phyloP scores from a whole-genome alignment of 2,113 vertebrate genomes.

The Lasiurus borealis region DNA sequence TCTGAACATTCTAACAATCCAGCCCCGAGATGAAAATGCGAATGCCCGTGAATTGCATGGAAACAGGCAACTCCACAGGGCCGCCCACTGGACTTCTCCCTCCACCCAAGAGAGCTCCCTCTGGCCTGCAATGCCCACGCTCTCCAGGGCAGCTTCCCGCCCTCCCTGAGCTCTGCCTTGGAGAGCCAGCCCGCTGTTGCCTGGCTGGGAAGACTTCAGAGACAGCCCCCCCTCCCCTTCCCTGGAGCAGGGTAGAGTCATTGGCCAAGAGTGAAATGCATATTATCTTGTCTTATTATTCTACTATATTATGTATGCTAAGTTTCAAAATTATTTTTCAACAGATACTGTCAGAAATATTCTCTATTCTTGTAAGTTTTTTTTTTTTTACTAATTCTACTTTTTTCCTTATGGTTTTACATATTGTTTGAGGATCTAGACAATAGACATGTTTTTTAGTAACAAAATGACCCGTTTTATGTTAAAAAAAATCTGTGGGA shows the following conservation, averaged over 20 bases:
- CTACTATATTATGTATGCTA: not conserved
- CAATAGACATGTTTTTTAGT: not conserved
- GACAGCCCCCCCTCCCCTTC: not conserved
- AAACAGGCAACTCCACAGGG: not conserved
- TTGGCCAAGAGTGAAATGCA: not conserved
- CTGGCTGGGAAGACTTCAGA: not conserved
- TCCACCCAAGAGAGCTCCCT: not conserved
- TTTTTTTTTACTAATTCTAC: not conserved
- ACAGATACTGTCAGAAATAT: not conserved
- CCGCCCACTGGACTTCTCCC: too few species aligned
- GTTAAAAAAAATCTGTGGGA: not conserved
- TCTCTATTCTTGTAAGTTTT: not conserved
- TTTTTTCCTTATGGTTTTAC: not conserved
- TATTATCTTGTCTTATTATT: not conserved
- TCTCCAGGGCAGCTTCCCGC: not conserved
- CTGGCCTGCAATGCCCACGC: fast-evolving
- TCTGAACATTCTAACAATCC: not conserved
- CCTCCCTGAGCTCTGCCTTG: not conserved
- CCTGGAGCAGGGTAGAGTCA: not conserved
- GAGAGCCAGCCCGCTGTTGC: not conserved
- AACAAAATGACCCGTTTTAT: not conserved
- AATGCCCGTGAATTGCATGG: fast-evolving
- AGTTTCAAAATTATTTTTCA: not conserved
- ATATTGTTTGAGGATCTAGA: not conserved
- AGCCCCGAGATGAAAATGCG: not conserved